phyloP scores from a whole-genome alignment of 2,797 vertebrate genomes.

The Sarcophilus harrisii region DNA sequence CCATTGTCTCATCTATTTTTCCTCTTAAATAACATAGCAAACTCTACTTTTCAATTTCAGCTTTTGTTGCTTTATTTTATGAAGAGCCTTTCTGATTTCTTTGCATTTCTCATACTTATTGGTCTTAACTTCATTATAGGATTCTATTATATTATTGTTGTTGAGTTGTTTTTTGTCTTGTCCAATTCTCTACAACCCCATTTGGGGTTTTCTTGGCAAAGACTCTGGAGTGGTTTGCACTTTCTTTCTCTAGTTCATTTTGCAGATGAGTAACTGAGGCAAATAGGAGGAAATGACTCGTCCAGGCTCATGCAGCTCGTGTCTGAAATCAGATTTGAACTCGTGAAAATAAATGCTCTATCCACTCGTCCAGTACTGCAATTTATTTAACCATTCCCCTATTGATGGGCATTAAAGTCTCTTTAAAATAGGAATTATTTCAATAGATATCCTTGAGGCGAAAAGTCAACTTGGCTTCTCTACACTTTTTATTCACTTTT shows the following conservation, averaged over 20 bases:
- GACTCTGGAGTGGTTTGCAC: background rate
- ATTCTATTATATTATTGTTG: background rate
- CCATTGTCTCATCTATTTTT: background rate
- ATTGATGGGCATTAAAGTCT: background rate
- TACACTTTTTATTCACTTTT: conserved; percentile 61
- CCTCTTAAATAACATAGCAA: background rate
- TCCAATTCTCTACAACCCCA: background rate
- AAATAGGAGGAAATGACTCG: background rate
- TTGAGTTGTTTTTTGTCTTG: background rate
- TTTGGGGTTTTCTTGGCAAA: background rate
- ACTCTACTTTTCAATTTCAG: background rate
- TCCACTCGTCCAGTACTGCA: background rate
- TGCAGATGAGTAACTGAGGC: background rate
- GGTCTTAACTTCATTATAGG: background rate
- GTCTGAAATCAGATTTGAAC: background rate
- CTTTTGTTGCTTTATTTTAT: background rate
- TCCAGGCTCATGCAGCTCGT: background rate
- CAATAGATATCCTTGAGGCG: conserved; percentile 1
- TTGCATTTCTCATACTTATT: background rate
- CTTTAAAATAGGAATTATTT: background rate
- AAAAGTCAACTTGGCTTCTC: conserved; percentile 28
- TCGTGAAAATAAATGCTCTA: background rate
- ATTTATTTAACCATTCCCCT: background rate
- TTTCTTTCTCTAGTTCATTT: background rate
- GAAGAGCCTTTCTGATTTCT: background rate